Conservation (phyloP, 2,797 vertebrate genomes). For the Cetoscarus ocellatus region DNA sequence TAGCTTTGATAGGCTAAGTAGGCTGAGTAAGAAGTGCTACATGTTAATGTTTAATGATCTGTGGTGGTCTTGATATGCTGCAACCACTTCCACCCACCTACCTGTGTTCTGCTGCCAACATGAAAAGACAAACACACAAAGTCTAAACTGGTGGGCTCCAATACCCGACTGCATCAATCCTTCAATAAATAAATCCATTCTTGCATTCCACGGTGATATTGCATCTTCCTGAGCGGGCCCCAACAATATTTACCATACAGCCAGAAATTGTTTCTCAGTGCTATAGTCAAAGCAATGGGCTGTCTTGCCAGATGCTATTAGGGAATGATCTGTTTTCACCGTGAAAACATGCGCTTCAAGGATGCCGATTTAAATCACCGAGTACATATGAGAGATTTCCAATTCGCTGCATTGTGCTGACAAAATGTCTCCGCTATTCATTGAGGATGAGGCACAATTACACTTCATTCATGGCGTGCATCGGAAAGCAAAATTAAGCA, state of each 20-base stretch:
- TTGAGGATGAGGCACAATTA: conserved; percentile 43
- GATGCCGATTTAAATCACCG: conserved; percentile 56
- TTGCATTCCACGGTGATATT: conserved; percentile 43
- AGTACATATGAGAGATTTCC: conserved; percentile 52
- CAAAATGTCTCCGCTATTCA: conserved; percentile 29
- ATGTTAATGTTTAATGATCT: conserved; percentile 45
- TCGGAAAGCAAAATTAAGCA: conserved; percentile 28
- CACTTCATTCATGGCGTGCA: conserved; percentile 30
- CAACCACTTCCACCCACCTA: conserved; percentile 19
- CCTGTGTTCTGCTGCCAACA: conserved; percentile 1
- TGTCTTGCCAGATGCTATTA: conserved; percentile 67
- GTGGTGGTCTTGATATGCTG: conserved; percentile 35
- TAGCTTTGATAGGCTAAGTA: conserved; percentile 51
- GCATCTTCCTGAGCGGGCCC: conserved; percentile 46
- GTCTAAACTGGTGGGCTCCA: conserved; percentile 34
- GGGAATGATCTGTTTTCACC: conserved; percentile 56
- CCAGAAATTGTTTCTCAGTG: conserved; percentile 55
- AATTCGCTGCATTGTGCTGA: conserved; percentile 36
- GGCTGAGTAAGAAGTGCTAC: conserved; percentile 47
- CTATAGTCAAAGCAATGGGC: conserved; percentile 50
- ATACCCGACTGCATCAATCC: conserved; percentile 41
- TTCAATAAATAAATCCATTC: conserved; percentile 36
- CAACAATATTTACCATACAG: conserved; percentile 60
- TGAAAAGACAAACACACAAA: conserved; percentile 19
- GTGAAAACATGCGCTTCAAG: conserved; percentile 49